These are phyloP conservation scores for Steinernema khuongi DNA, from an alignment of 1,140 invertebrate genomes.

Conservation along the genomic window DNA sequence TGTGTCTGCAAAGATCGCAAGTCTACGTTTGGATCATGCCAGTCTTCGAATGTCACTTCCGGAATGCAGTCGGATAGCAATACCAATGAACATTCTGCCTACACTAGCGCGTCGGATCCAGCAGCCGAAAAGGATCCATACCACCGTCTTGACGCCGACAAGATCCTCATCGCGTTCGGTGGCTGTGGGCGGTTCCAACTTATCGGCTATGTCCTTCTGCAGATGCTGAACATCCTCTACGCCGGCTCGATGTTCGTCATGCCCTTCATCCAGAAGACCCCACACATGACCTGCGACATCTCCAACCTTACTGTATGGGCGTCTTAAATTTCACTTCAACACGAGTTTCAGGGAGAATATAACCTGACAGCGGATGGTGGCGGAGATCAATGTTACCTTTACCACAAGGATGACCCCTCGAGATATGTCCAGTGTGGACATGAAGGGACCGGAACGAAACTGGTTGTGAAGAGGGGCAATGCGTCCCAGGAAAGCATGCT, in stretches of 20 bases:
- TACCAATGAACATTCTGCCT: too few relatives aligned
- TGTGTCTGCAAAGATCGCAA: too few relatives aligned
- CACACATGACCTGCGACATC: background rate
- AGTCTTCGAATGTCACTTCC: too few relatives aligned
- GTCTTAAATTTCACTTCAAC: background rate
- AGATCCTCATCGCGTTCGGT: background rate
- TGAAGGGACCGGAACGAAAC: background rate
- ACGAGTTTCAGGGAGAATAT: background rate
- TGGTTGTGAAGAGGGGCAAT: background rate
- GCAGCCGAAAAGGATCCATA: too few relatives aligned
- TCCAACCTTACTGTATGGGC: background rate
- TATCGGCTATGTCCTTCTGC: background rate
- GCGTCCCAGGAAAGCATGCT: background rate
- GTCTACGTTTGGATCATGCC: too few relatives aligned
- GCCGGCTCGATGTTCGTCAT: background rate
- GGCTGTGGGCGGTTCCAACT: background rate
- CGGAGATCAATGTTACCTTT: background rate
- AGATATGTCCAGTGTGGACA: background rate
- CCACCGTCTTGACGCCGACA: background rate
- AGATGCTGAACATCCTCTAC: background rate
- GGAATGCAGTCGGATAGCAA: too few relatives aligned
- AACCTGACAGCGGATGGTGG: background rate
- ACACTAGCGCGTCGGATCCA: too few relatives aligned
- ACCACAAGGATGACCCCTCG: background rate
- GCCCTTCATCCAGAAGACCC: slow-evolving; percentile 4